Evolutionary conservation across 2,797 vertebrate genomes (phyloP).

Genomic region (Tokudaia muenninki): DNA sequence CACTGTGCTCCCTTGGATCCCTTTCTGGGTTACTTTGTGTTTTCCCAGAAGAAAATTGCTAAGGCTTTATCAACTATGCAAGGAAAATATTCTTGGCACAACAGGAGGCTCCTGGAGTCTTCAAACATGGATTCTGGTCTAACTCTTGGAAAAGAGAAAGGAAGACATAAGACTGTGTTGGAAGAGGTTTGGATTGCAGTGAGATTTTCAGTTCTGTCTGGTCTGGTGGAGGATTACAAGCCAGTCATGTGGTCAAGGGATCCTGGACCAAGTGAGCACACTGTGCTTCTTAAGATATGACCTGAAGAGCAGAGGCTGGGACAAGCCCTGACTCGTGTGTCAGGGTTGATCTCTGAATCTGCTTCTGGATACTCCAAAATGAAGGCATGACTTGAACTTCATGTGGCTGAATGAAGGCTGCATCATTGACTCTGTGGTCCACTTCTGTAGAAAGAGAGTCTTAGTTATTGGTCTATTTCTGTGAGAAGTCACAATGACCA

Average conservation of each 20-base stretch:
- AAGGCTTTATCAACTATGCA: accelerated
- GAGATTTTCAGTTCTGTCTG: background rate
- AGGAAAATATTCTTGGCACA: background rate
- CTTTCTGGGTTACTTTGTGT: background rate
- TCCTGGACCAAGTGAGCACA: accelerated
- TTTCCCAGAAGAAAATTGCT: background rate
- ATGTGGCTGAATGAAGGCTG: background rate
- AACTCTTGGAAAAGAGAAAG: background rate
- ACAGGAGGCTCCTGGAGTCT: background rate
- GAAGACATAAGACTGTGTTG: too few relatives aligned
- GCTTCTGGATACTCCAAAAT: background rate
- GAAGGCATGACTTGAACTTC: background rate
- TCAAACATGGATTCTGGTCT: background rate
- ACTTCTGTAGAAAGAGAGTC: background rate
- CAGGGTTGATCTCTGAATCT: background rate
- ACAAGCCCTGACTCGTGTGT: accelerated
- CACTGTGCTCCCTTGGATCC: background rate
- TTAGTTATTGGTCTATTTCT: background rate
- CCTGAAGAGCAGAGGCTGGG: background rate
- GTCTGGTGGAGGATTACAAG: background rate
- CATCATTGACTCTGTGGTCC: background rate
- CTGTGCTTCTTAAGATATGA: accelerated
- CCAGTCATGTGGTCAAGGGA: background rate
- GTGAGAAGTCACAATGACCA: background rate
- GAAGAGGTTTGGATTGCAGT: background rate